Base-by-base conservation (phyloP, 2,113 vertebrate species). In the Sphaerodactylus townsendi region DNA sequence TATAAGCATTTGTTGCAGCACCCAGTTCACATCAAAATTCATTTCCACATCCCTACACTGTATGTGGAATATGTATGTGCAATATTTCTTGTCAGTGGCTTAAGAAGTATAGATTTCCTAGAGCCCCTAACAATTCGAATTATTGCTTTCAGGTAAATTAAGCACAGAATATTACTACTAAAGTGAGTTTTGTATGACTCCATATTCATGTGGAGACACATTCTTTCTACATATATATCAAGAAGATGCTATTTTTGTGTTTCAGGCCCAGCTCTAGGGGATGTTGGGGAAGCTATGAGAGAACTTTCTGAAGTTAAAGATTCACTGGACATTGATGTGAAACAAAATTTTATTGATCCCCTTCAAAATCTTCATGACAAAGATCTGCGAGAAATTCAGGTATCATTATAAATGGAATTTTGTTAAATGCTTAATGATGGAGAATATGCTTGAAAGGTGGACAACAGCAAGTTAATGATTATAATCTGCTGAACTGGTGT, bases 341-440 rank as follows among this genome's bases (percentile, higher is more conserved):
- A 99, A 89, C 99, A 99, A 95, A 99, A 99, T 93, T 99, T 99
- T 90, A 98, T 99, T 39, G 99, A 99, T 86, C 98, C 99, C 1
- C 94, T 99, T 92, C 99, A 99, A 94, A 99, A 98, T 92, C 97
- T 99, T 69, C 97, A 99, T 46, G 99, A 99, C 93, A 99, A 99
- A 95, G 98, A 99, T 84, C 96, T 99, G 68, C 98, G 97, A 94
- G 99, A 99, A 95, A 99, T 99, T 88, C 97, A 98, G 97, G 99
- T 99, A 94, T 86, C 82, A 0, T 0, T 39, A 2, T 17, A 33
- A 80, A 11, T 35, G 35, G 15, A 7, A 11, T 4, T 59, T 56
- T 23, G 87, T 83, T 59, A 10, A 82, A 72, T 3, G 50, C 14
- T 53, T 17, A 53, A 53, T 17, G 15, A 14, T 10, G 14, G 48